A percentile compares a stretch with the other conserved stretches of the same genome.
These are phyloP conservation scores for Noctua janthe DNA, from an alignment of 2,888 invertebrate genomes.

Conservation along the genomic window DNA sequence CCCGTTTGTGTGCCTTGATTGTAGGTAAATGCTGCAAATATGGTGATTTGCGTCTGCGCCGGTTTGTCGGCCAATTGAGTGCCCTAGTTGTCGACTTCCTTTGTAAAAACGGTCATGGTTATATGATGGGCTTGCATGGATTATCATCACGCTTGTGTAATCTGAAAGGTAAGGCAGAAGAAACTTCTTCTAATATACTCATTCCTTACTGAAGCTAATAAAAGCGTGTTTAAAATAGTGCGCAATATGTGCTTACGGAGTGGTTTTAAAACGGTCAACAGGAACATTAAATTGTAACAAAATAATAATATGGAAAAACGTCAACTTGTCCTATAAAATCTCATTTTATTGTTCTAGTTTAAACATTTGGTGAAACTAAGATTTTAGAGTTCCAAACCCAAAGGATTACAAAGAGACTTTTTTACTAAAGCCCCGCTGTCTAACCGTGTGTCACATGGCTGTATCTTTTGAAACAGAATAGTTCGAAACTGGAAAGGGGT, in stretches of 20 bases:
- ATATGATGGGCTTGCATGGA: no score
- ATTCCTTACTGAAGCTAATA: no score
- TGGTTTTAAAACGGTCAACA: background rate
- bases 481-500: background rate
- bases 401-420: background rate
- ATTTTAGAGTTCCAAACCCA: background rate
- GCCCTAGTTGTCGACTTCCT: constrained; percentile 41
- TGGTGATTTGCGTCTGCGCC: constrained; percentile 28
- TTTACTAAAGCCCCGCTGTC: background rate
- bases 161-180: no score
- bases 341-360: background rate
- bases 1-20: constrained; percentile 36
- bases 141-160: no score
- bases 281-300: background rate
- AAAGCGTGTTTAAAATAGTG: no score
- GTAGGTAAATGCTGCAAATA: constrained; percentile 34
- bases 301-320: background rate
- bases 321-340: background rate
- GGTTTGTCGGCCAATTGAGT: constrained; percentile 6
- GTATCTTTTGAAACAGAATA: background rate
- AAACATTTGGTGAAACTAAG: background rate
- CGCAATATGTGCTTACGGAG: no score
- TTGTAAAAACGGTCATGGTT: constrained; percentile 40
- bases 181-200: no score
- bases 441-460: background rate